Percentiles rank a stretch among this genome's conserved stretches.
These are phyloP conservation scores for Perithous albicinctus DNA, from an alignment of 2,888 invertebrate species.

Conservation along the genomic window DNA sequence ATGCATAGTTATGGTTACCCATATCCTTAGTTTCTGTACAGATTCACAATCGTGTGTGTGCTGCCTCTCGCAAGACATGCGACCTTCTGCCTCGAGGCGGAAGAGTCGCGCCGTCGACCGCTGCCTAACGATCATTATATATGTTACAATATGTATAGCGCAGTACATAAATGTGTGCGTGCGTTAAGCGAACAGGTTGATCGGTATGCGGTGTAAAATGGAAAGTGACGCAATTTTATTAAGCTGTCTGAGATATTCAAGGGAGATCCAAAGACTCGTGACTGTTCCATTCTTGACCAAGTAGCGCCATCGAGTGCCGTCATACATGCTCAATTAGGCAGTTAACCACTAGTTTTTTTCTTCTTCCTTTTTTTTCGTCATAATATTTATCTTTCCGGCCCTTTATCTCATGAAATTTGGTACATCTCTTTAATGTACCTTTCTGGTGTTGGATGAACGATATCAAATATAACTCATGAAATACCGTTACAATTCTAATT, in stretches of 20 bases:
- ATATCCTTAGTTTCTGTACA: neutral
- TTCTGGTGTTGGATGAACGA: neutral
- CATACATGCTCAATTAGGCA: neutral
- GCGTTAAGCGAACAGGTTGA: slow-evolving; percentile 49
- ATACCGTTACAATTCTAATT: neutral
- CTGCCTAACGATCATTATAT: slow-evolving; percentile 17
- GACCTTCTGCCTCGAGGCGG: slow-evolving; percentile 50
- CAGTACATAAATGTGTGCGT: neutral
- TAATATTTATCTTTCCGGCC: neutral
- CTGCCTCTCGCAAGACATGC: slow-evolving; percentile 23
- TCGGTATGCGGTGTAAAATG: slow-evolving; percentile 71
- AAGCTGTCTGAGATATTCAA: slow-evolving; percentile 43
- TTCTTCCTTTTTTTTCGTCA: neutral
- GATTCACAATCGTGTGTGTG: neutral
- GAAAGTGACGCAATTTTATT: slow-evolving; percentile 74
- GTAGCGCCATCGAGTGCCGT: neutral
- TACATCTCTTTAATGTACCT: neutral
- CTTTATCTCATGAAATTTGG: slow-evolving; percentile 5
- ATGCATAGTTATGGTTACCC: neutral
- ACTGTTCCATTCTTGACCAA: slow-evolving; percentile 35
- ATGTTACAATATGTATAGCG: slow-evolving; percentile 3
- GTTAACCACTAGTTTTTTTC: neutral
- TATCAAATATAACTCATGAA: neutral
- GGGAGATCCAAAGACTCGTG: slow-evolving; percentile 25
- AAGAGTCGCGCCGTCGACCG: slow-evolving; percentile 33